Percentiles rank a stretch among this genome's conserved stretches.
Conservation (phyloP, 35 echinoderm and acorn worm genomes). For the Amphiura filiformis region DNA sequence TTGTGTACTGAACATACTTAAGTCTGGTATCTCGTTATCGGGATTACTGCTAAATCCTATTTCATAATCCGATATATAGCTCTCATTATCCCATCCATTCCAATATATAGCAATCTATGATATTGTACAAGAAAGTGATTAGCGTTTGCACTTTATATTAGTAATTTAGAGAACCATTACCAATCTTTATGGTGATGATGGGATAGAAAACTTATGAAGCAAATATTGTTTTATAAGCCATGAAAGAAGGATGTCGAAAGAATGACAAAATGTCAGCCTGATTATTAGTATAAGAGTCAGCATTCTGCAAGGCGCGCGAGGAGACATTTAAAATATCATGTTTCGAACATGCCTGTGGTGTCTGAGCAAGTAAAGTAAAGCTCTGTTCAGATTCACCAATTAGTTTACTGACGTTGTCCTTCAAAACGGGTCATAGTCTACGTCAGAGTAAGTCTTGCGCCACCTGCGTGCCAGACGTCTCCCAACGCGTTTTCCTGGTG, state of each 20-base stretch:
- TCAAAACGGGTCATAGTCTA: too few relatives aligned
- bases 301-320: too few relatives aligned
- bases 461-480: too few relatives aligned
- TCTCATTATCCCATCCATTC: slow-evolving; percentile 18
- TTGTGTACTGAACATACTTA: not conserved
- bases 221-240: not conserved
- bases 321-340: too few relatives aligned
- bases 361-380: too few relatives aligned
- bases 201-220: not conserved
- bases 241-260: not conserved
- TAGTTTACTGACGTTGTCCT: too few relatives aligned
- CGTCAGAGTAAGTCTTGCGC: too few relatives aligned
- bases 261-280: not conserved
- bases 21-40: not conserved
- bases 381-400: too few relatives aligned
- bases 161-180: not conserved
- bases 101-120: slow-evolving; percentile 32
- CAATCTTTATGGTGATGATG: not conserved
- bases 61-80: slow-evolving; percentile 23
- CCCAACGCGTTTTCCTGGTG: too few relatives aligned
- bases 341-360: too few relatives aligned
- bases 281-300: too few relatives aligned
- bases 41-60: slow-evolving; percentile 31
- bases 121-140: not conserved
- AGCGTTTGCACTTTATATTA: not conserved